These are phyloP conservation scores for Hirundo rustica DNA, from an alignment of 2,797 vertebrate genomes.

Conservation along the genomic window DNA sequence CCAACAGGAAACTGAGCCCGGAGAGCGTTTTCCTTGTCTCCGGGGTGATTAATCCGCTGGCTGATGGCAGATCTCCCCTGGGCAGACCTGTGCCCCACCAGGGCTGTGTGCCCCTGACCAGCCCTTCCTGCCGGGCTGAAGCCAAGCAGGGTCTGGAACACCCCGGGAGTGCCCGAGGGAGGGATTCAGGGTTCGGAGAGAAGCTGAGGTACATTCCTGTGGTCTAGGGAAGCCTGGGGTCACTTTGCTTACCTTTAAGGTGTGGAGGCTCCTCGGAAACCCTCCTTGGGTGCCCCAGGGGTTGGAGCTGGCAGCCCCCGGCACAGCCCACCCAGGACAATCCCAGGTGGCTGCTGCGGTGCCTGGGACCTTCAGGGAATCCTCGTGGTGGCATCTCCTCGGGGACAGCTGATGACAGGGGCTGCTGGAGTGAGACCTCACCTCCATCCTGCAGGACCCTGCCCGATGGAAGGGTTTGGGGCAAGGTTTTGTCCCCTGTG, in stretches of 20 bases:
- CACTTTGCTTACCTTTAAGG: neutral
- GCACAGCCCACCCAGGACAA: neutral
- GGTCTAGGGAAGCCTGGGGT: neutral
- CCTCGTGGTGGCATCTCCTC: neutral
- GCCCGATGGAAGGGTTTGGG: neutral
- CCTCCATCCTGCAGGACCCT: accelerated
- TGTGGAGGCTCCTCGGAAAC: neutral
- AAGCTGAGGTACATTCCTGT: neutral
- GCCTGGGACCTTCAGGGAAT: neutral
- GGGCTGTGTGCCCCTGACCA: accelerated
- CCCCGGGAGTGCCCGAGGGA: neutral
- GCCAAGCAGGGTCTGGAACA: neutral
- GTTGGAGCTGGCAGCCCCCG: neutral
- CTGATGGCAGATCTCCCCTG: neutral
- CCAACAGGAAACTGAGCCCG: neutral
- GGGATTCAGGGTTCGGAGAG: neutral
- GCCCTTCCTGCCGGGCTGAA: neutral
- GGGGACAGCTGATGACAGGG: neutral
- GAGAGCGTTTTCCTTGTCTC: neutral
- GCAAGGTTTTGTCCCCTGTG: neutral
- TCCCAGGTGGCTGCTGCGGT: neutral
- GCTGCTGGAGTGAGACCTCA: accelerated
- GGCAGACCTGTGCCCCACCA: neutral
- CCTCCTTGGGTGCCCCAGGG: neutral
- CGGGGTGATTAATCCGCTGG: neutral